Percentiles rank a stretch among this genome's conserved stretches.
Conservation (phyloP, 2,888 invertebrate genomes). For the Drosophila maculinotata region DNA sequence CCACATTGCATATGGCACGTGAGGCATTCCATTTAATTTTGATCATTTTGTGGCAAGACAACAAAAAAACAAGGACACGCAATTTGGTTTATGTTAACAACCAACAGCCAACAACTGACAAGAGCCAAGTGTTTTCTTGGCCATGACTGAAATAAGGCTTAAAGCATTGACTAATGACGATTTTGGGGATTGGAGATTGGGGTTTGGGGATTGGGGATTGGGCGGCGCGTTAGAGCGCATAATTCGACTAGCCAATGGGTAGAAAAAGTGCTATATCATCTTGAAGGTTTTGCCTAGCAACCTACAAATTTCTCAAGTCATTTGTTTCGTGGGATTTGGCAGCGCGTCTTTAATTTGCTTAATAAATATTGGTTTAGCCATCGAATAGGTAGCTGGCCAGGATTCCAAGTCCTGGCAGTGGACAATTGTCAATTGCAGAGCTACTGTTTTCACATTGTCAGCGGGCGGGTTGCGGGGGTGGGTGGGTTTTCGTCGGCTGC, state of each 20-base stretch:
- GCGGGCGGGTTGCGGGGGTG: slow-evolving; percentile 14
- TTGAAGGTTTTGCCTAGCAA: slow-evolving; percentile 13
- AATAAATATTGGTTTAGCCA: slow-evolving; percentile 73
- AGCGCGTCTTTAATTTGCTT: slow-evolving; percentile 74
- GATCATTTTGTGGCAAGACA: slow-evolving; percentile 46
- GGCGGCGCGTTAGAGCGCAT: slow-evolving; percentile 71
- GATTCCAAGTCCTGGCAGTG: slow-evolving; percentile 13
- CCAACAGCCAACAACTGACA: slow-evolving; percentile 12
- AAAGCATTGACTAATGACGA: slow-evolving; percentile 75
- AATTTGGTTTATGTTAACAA: slow-evolving; percentile 60
- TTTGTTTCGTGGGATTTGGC: slow-evolving; percentile 74
- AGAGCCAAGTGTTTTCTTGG: slow-evolving; percentile 27
- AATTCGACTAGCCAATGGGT: slow-evolving; percentile 57
- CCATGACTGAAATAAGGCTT: slow-evolving; percentile 59
- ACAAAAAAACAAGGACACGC: slow-evolving; percentile 49
- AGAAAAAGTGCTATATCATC: slow-evolving; percentile 60
- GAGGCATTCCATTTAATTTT: slow-evolving; percentile 72
- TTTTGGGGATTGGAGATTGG: slow-evolving; percentile 9
- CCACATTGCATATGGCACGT: slow-evolving; percentile 74
- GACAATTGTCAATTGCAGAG: slow-evolving; percentile 77
- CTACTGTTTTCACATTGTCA: slow-evolving; percentile 42
- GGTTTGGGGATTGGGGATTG: no score
- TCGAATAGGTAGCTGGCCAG: slow-evolving; percentile 17
- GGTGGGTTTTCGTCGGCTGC: slow-evolving; percentile 17
- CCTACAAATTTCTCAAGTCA: slow-evolving; percentile 66